Base-by-base conservation (phyloP, 2,888 invertebrate genomes). In the Salpingus planirostris region DNA sequence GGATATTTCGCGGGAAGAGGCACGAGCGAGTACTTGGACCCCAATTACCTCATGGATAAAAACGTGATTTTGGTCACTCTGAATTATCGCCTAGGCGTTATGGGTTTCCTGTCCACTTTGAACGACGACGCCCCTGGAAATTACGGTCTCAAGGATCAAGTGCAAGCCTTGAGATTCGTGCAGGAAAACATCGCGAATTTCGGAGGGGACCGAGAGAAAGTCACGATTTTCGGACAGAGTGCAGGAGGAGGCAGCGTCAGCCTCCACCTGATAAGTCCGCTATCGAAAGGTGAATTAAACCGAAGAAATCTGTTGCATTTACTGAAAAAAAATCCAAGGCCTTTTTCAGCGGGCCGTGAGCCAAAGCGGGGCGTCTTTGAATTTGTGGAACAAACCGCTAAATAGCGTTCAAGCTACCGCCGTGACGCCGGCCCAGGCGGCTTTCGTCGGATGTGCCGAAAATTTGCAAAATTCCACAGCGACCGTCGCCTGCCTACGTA, bases 21-120 rank as follows among this genome's bases (percentile, higher is more conserved):
- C 0, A 57, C 55, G 13, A 68, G 67, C 8, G 42, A 47, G 5
- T 32, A 65, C 4, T 50, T 62, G 12, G 71, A 71, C 4, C 69
- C 71, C 1, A 65, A 70, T 40, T 70, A 67, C 46, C 59, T 71
- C 22, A 64, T 72, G 68, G 68, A 70, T 39, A 46, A 58, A 32
- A 54, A 67, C 28, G 62, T 69, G 2, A 53, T 70, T 27, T 38
- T 70, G 27, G 67, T 70, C 1, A 65, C 66, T n/a, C 52, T 69
- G 38, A 62, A 65, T 33, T 70, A 70, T 45, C 52, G 70, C 21
- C 29, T 60, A 7, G 58, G 57, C 21, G 50, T 57, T 22, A 45
- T 60, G 28, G 59, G 59, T 51, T 36, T 36, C 11, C 11, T 23
- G 6, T 8, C 7, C 11, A 35, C 35, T 15, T 13, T 35, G 8